These are phyloP conservation scores for Chanos chanos DNA, from an alignment of 2,797 vertebrate genomes.

Conservation along the genomic window DNA sequence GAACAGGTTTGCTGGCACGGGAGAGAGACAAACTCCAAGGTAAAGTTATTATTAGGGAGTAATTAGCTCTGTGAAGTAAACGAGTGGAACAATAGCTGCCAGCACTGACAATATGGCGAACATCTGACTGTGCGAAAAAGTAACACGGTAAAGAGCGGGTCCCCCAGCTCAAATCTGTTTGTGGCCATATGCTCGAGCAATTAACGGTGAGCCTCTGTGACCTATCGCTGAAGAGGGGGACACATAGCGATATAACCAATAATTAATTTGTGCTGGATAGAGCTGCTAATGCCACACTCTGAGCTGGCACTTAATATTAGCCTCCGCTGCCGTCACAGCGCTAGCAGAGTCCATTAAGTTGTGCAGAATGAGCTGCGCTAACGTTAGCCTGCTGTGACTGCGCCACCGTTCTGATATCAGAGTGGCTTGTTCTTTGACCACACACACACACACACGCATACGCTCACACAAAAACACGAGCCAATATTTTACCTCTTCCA, in stretches of 20 bases:
- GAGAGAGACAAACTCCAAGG: conserved; percentile 97
- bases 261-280: conserved; percentile 70
- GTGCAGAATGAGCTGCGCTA: conserved; percentile 47
- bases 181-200: conserved; percentile 98
- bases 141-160: conserved; percentile 93
- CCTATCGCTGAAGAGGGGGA: conserved; percentile 84
- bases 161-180: conserved; percentile 97
- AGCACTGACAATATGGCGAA: conserved; percentile 98
- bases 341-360: conserved; percentile 53
- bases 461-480: too few species aligned
- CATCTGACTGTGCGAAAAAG: conserved; percentile 87
- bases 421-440: not conserved
- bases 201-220: conserved; percentile 95
- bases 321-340: conserved; percentile 6
- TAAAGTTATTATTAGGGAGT: conserved; percentile 99
- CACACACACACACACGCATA: conserved; percentile 6
- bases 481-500: too few species aligned
- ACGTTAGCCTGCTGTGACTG: conserved; percentile 38
- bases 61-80: conserved; percentile 99
- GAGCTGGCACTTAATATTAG: conserved; percentile 54
- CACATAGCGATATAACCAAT: conserved; percentile 67
- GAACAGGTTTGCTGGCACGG: conserved; percentile 99
- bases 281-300: conserved; percentile 30
- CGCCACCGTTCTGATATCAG: conserved; percentile 20
- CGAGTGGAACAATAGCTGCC: conserved; percentile 99